Evolutionary conservation across 2,888 invertebrate species (phyloP), one percentile per base, ranked within the genome.

Genomic region (Gandaritis pyraliata): DNA sequence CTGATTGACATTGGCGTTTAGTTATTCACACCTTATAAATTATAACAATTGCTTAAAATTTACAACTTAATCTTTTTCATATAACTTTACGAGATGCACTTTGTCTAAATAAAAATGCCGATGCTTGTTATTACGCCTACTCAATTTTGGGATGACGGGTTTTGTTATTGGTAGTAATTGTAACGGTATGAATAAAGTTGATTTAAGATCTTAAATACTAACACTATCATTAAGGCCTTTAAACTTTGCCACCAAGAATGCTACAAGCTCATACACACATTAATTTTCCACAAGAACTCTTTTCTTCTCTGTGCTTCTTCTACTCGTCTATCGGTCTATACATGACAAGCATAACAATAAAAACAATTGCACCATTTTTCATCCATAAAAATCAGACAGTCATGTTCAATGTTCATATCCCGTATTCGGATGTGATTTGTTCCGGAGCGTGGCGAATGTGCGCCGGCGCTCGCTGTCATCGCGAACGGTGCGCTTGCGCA

Each of bases 351-450:
- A 29, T 39, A 45, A 45, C 47, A 61, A 63, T 59, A 61, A 59
- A 65, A 61, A 63, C 57, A 23, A 54, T 38, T 49, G 50, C 63
- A 63, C 50, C 58, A 60, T 64, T 56, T 56, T 61, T 51, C 48
- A 46, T 54, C 36, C 43, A 65, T 58, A 55, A 62, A 64, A 69
- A 68, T 67, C 60, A 61, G 56, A 76, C 77, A 77, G 77, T 82
- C 85, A 86, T 77, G 77, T 75, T 75, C 71, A 74, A 86, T 77
- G 77, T 75, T 75, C 71, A 74, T 72, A 75, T 77, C 77, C 84
- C 83, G 85, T 88, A 86, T 88, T 87, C 82, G 86, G 86, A 72
- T 74, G 79, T 77, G 78, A 90, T 91, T 91, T 79, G 90, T 89
- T 89, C 83, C 87, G 79, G 79, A 77, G 85, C 90, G 85, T 83